Evolutionary conservation across 2,888 invertebrate species (phyloP).

Genomic region (Litoditis marina): DNA sequence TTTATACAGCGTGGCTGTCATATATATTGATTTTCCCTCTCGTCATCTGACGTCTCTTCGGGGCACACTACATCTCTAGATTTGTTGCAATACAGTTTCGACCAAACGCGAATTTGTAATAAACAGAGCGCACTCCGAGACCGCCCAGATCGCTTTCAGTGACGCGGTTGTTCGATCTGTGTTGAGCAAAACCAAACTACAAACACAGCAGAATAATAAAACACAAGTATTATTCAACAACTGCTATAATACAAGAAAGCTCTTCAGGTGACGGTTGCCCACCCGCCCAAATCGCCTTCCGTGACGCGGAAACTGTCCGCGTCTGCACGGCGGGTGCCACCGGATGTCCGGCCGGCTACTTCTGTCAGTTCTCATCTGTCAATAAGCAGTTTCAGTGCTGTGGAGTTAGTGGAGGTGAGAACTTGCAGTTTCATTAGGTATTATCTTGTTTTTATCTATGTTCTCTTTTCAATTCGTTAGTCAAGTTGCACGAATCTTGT

Average conservation of each 20-base stretch:
- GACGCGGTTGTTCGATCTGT: neutral
- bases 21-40: too few species aligned
- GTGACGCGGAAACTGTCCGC: slow-evolving; percentile 32
- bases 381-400: slow-evolving; percentile 50
- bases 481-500: too few species aligned
- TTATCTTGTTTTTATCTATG: neutral
- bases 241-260: too few species aligned
- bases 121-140: too few species aligned
- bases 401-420: slow-evolving; percentile 39
- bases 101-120: too few species aligned
- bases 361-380: slow-evolving; percentile 43
- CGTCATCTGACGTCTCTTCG: too few species aligned
- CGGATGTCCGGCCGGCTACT: slow-evolving; percentile 45
- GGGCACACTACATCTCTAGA: too few species aligned
- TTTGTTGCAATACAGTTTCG: too few species aligned
- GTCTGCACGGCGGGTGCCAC: slow-evolving; percentile 46
- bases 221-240: too few species aligned
- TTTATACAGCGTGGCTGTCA: too few species aligned
- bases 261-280: slow-evolving; percentile 49
- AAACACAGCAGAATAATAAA: neutral
- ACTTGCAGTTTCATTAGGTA: neutral
- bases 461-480: neutral
- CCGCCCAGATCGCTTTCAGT: neutral
- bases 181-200: slow-evolving; percentile 3
- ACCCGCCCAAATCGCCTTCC: slow-evolving; percentile 40